phyloP scores from a whole-genome alignment of 2,113 vertebrate species.

The Elgaria multicarinata region DNA sequence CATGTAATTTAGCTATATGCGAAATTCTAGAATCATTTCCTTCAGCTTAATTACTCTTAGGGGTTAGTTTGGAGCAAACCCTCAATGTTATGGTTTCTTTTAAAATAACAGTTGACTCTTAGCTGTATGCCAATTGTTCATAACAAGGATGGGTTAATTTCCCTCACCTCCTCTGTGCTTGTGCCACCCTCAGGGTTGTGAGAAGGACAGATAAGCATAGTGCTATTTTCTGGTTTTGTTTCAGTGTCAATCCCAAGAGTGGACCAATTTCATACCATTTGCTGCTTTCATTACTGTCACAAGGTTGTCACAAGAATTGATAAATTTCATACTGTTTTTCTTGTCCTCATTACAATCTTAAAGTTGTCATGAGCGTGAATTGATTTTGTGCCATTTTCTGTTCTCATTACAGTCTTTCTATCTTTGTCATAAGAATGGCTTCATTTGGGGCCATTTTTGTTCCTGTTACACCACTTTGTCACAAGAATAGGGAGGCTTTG shows the following conservation, averaged over 20 bases:
- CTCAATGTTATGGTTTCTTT: slow-evolving; percentile 49
- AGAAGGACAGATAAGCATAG: slow-evolving; percentile 69
- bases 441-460: slow-evolving; percentile 75
- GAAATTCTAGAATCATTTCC: not conserved
- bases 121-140: slow-evolving; percentile 61
- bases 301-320: slow-evolving; percentile 83
- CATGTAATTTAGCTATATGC: not conserved
- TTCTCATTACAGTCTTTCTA: slow-evolving; percentile 78
- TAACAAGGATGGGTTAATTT: slow-evolving; percentile 78
- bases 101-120: slow-evolving; percentile 57
- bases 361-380: slow-evolving; percentile 81
- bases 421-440: slow-evolving; percentile 79
- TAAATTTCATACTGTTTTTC: slow-evolving; percentile 84
- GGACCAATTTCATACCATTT: slow-evolving; percentile 77
- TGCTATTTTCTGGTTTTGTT: slow-evolving; percentile 74
- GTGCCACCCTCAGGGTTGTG: slow-evolving; percentile 64
- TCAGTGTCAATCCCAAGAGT: slow-evolving; percentile 72
- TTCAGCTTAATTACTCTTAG: slow-evolving; percentile 58
- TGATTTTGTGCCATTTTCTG: slow-evolving; percentile 78
- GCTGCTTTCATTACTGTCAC: slow-evolving; percentile 77
- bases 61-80: slow-evolving; percentile 22
- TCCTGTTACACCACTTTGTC: slow-evolving; percentile 68
- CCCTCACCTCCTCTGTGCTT: slow-evolving; percentile 72
- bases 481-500: slow-evolving; percentile 67
- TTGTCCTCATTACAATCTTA: slow-evolving; percentile 83